Percentiles rank a stretch among this genome's conserved stretches.
Conservation (phyloP, 2,113 vertebrate genomes). For the human (Homo sapiens) region DNA sequence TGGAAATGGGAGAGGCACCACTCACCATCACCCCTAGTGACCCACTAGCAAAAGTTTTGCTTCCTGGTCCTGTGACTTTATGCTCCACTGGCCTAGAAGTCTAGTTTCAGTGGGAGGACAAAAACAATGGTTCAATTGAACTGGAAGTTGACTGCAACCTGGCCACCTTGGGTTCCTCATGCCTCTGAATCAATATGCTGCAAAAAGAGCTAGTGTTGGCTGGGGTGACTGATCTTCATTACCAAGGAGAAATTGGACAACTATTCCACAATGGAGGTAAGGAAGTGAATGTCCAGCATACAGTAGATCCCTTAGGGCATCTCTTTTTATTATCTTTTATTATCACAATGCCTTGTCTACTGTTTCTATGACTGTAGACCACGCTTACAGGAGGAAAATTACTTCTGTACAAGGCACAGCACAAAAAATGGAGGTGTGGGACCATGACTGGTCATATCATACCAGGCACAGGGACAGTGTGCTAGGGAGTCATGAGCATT, state of each 20-base stretch:
- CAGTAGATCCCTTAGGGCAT: background rate
- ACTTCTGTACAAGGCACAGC: fast-evolving
- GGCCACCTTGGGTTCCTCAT: background rate
- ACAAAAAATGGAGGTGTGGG: background rate
- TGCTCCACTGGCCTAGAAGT: background rate
- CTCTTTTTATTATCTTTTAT: background rate
- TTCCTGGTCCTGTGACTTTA: background rate
- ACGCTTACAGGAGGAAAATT: background rate
- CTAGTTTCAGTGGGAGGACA: background rate
- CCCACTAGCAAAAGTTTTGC: background rate
- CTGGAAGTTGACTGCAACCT: background rate
- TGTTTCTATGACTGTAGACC: background rate
- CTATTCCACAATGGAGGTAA: background rate
- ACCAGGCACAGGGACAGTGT: background rate
- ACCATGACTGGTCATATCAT: background rate
- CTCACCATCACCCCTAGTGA: background rate
- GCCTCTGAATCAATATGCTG: background rate
- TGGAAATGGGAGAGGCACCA: background rate
- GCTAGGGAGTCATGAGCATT: too few relatives aligned
- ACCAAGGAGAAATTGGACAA: background rate
- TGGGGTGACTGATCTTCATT: background rate
- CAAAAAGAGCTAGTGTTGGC: background rate
- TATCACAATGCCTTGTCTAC: background rate
- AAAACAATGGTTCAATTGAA: background rate
- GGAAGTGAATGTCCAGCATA: background rate